These are phyloP conservation scores for Peucedramus taeniatus DNA, from an alignment of 2,113 vertebrate genomes.

Conservation along the genomic window DNA sequence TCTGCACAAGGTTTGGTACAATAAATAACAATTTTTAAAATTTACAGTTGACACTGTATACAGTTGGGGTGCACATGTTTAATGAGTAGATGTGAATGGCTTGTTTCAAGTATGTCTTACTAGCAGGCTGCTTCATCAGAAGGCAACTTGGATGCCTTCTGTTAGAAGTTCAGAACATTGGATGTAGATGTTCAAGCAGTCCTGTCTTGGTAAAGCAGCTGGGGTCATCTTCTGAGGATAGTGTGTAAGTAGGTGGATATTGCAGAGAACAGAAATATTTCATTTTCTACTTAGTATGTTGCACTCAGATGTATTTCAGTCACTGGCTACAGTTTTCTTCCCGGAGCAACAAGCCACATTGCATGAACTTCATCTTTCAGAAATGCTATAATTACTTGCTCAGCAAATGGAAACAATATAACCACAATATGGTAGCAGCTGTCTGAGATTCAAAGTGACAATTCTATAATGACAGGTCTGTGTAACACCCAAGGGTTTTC, in stretches of 20 bases:
- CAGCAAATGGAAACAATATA: background rate
- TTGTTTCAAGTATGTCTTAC: background rate
- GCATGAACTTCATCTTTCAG: background rate
- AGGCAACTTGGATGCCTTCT: background rate
- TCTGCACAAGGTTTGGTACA: background rate
- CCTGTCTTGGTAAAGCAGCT: background rate
- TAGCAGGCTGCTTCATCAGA: background rate
- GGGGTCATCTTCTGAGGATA: background rate
- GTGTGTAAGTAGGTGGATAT: background rate
- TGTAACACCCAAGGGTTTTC: background rate
- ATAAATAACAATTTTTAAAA: background rate
- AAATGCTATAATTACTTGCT: background rate
- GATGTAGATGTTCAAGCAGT: background rate
- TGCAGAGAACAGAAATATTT: background rate
- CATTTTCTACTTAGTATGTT: background rate
- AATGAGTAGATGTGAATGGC: background rate
- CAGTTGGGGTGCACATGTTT: background rate
- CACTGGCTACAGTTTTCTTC: background rate
- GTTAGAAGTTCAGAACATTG: background rate
- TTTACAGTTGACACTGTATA: background rate
- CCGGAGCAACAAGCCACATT: background rate
- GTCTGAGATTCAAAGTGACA: conserved; percentile 25
- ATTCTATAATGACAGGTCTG: conserved; percentile 27
- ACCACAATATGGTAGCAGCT: background rate
- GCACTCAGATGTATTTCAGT: background rate